Evolutionary conservation across 1,140 invertebrate genomes (phyloP), one percentile per base, ranked within the genome.

Genomic region (Spodoptera litura): DNA sequence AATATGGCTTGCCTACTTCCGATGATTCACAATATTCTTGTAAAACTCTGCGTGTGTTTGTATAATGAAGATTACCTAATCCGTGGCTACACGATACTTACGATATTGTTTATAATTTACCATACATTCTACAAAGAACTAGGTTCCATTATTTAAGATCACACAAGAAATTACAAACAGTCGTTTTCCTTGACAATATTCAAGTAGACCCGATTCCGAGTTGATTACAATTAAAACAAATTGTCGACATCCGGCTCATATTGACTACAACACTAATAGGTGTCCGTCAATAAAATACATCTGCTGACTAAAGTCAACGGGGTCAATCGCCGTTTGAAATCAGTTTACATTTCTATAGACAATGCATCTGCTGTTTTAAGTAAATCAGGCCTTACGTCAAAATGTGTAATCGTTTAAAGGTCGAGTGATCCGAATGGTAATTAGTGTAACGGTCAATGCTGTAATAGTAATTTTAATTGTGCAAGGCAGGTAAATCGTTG

Each of bases 161-260:
- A 15, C 11, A 35, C 27, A 27, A 62, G 61, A 74, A 74, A 74
- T 71, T 27, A 27, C 73, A 81, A 31, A 73, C 73, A 59, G 58
- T 49, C 12, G 56, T 75, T 78, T 78, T 79, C 73, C 70, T 82
- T 74, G 58, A 66, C 31, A 62, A 73, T 64, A 78, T 49, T 27
- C 59, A 77, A 20, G 75, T 84, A 77, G 80, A 76, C 81, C 75
- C 80, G 78, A 87, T 86, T 85, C 79, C 72, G 78, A 85, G 83
- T 82, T 83, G 70, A 80, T 81, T 83, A 85, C 88, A 90, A 91
- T 92, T 93, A 91, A 85, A 87, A 84, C 86, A 91, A 94, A 94
- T 94, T 94, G 91, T 85, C 85, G 77, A 88, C 91, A 92, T 94
- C 92, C 92, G 91, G 91, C 82, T 80, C 85, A 85, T 88, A 92